Evolutionary conservation across 2,113 vertebrate genomes (phyloP), one percentile per base, ranked within the genome.

Genomic region (Poeciliopsis turrubarensis): DNA sequence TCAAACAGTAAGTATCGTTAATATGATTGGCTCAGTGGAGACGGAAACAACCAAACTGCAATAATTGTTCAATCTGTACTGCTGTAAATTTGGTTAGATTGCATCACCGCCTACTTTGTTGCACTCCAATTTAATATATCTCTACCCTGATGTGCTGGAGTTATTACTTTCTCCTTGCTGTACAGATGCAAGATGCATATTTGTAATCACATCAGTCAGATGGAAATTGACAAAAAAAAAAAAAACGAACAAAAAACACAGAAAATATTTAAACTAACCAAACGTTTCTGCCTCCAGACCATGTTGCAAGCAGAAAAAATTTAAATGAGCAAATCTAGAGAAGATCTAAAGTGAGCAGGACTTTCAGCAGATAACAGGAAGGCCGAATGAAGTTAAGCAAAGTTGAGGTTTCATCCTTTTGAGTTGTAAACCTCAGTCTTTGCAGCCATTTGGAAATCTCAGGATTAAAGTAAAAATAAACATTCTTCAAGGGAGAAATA

Each of bases 11-110:
- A 57, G 25, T n/a, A 57, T 25, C 11, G 25, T 1, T 25, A n/a
- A 75, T 81, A 17, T 83, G 70, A 32, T 30, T 65, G 4, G 26
- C 9, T 80, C 62, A 72, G 78, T 3, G 10, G 27, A 78, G 4
- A 64, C 9, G 27, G 11, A 32, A n/a, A 26, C 2, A 5, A 54
- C 27, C 5, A 47, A 15, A 61, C 34, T 31, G 39, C 54, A 63
- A 67, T 25, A 5, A 3, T 34, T 62, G 11, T 41, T 61, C 34
- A 47, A 67, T 60, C 29, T 34, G 25, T 29, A 0, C 29, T 27
- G 17, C 65, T 67, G 41, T 67, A 44, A 44, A 67, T 71, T 25
- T 32, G 80, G 78, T 67, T 60, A 29, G 34, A 72, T 32, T 1
- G 3, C 29, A 37, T 41, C n/a, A 25, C 14, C n/a, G 14, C 22